Conservation (phyloP, 1,140 invertebrate genomes). For the Drosophila kikkawai region DNA sequence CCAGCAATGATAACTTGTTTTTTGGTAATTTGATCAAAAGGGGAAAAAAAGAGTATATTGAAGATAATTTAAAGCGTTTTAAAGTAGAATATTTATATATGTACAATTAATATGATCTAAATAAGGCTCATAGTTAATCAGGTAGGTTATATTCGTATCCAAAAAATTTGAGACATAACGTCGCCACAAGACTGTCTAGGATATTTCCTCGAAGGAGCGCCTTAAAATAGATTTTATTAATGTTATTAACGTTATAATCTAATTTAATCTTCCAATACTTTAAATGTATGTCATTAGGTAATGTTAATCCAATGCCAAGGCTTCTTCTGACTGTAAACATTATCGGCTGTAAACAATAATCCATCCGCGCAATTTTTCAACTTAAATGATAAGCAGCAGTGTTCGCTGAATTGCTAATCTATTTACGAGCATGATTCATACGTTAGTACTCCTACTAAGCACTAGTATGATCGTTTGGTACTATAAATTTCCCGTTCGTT, state of each 20-base stretch:
- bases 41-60: background rate
- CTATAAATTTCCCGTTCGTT: conserved; percentile 2
- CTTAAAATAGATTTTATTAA: no score
- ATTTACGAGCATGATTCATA: conserved; percentile 16
- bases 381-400: conserved; percentile 5
- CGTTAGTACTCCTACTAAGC: conserved; percentile 1
- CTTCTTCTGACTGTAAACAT: background rate
- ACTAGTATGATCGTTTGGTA: background rate
- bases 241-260: background rate
- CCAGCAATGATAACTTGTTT: conserved; percentile 3
- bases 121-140: no score
- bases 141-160: no score
- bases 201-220: no score
- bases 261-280: background rate
- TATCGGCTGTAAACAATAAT: background rate
- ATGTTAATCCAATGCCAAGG: background rate
- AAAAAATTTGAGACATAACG: no score
- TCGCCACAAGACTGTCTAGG: no score
- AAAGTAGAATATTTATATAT: no score
- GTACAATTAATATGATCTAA: no score
- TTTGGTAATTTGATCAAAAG: conserved; percentile 1
- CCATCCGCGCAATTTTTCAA: background rate
- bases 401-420: conserved; percentile 6
- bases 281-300: background rate
- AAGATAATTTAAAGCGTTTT: background rate